Evolutionary conservation across 2,888 invertebrate species (phyloP), one percentile per base, ranked within the genome.

Genomic region (Sesia apiformis): DNA sequence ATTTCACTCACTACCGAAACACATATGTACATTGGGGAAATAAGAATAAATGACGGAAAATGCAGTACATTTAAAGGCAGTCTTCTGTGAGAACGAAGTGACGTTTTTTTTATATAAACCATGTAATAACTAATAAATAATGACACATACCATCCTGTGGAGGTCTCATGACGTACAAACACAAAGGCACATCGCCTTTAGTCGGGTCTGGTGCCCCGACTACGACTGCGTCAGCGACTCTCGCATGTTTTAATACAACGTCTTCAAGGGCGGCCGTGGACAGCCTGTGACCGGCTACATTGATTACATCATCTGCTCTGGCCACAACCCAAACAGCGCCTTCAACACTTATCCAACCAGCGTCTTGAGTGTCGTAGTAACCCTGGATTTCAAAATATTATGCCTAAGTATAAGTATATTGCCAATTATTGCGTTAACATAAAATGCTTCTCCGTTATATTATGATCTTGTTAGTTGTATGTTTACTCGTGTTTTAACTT

Each of bases 281-380:
- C 49, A 98, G 90, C 53, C 98, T 90, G 77, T 98, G 98, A 0
- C 98, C 98, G 0, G 98, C 96, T 1, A 98, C 98, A 76, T 98
- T 98, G 67, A 98, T 98, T 57, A 97, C 95, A 80, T 98, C 98
- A 83, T 98, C 98, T 57, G 96, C 97, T 41, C 98, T 90, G 0
- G 97, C 95, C 53, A 97, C 96, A 7, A 98, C 96, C 81, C 94
- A 96, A 3, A 98, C 91, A 55, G 95, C 95, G 0, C 97, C 97
- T 62, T 94, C 92, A 54, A 94, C 92, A 70, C 97, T 96, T 56
- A 93, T 91, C 78, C 94, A 96, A 0, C 98, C 98, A 0, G 97
- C 97, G 74, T 98, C 98, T 95, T 97, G 97, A 0, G 98, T 98
- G 72, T 98, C 97, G 73, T 98, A 97, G 78, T 93, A 96, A 3